Percentiles rank a stretch among this genome's conserved stretches.
Evolutionary conservation across 2,888 invertebrate genomes (phyloP).

Genomic region (Tyria jacobaeae): DNA sequence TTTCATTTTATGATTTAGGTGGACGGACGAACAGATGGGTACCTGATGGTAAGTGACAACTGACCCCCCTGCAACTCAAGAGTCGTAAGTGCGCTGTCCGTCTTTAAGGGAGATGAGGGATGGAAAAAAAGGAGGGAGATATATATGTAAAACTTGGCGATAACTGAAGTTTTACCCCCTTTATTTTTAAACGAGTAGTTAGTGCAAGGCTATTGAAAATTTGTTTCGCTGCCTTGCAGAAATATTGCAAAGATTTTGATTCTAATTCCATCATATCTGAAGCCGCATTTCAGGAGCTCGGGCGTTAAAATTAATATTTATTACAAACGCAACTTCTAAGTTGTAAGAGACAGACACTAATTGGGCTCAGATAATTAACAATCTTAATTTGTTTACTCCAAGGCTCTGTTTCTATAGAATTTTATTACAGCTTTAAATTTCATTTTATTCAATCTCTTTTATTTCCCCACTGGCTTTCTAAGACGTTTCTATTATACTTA

Average conservation of each 20-base stretch:
- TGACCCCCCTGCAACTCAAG: too few species aligned
- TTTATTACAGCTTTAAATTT: conserved; percentile 47
- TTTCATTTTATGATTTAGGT: too few species aligned
- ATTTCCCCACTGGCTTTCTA: conserved; percentile 20
- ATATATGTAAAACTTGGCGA: too few species aligned
- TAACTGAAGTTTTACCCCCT: too few species aligned
- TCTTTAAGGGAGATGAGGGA: too few species aligned
- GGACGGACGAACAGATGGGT: too few species aligned
- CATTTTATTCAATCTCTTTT: conserved; percentile 32
- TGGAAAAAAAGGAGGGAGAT: too few species aligned
- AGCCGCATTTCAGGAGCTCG: conserved; percentile 5
- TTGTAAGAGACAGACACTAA: conserved; percentile 42
- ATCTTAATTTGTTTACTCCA: conserved; percentile 53
- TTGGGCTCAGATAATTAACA: conserved; percentile 52
- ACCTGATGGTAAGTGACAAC: too few species aligned
- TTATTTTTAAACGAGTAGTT: not conserved
- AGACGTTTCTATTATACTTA: conserved; percentile 41
- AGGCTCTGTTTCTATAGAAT: conserved; percentile 42
- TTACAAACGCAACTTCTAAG: conserved; percentile 22
- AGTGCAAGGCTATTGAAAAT: too few species aligned
- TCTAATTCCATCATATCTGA: conserved; percentile 3
- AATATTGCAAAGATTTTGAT: not conserved
- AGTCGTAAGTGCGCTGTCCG: too few species aligned
- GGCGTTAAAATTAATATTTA: conserved; percentile 16
- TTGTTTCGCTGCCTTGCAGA: not conserved